A percentile compares a stretch with the other conserved stretches of the same genome.
phyloP scores from a whole-genome alignment of 2,797 vertebrate genomes.

The Psittacula echo region DNA sequence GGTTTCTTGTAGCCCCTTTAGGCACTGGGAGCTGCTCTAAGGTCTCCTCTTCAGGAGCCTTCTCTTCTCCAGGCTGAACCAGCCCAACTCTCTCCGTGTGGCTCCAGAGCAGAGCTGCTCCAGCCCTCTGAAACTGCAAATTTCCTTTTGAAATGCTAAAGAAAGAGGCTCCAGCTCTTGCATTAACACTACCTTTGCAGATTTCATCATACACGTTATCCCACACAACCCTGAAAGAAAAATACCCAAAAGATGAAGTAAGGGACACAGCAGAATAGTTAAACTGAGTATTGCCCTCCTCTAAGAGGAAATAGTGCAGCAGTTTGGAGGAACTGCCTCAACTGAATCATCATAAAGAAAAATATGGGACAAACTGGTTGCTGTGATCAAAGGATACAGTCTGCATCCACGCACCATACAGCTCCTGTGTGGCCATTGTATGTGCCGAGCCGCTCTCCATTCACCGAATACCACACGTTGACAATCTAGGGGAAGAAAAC shows the following conservation, averaged over 20 bases:
- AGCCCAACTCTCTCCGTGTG: not conserved
- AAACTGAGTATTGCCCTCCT: fast-evolving
- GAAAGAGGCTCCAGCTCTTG: fast-evolving
- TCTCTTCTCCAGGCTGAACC: not conserved
- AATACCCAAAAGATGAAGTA: fast-evolving
- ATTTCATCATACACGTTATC: fast-evolving
- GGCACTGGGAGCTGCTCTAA: not conserved
- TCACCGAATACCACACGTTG: constrained; percentile 97
- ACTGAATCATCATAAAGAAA: fast-evolving
- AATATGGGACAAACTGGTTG: fast-evolving
- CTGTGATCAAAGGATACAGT: constrained; percentile 89
- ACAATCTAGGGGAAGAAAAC: constrained; percentile 78
- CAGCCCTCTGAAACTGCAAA: not conserved
- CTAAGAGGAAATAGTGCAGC: fast-evolving
- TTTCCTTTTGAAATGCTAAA: fast-evolving
- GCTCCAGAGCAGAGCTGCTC: not conserved
- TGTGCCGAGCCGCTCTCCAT: constrained; percentile 93
- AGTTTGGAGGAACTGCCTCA: fast-evolving
- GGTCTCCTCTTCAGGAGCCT: not conserved
- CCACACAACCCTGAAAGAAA: not conserved
- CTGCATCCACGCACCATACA: constrained; percentile 96
- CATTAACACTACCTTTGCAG: fast-evolving
- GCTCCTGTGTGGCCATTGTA: constrained; percentile 97
- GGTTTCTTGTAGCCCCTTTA: too few relatives aligned
- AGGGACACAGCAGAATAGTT: not conserved